Percentiles rank a stretch among this genome's conserved stretches.
phyloP scores from a whole-genome alignment of 2,113 vertebrate species.

The Synodontis membranacea region DNA sequence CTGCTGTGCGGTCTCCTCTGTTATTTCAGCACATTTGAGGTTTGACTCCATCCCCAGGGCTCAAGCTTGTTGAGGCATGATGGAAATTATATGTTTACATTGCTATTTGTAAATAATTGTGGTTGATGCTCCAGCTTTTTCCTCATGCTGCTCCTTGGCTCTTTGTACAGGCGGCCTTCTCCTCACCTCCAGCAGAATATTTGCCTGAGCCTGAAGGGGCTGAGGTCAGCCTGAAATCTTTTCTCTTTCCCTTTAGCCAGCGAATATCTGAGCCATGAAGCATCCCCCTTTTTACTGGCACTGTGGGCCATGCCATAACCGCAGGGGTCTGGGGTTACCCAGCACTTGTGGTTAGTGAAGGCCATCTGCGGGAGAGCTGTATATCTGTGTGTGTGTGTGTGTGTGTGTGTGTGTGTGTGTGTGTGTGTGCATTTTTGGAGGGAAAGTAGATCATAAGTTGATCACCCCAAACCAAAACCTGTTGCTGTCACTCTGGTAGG shows the following conservation, averaged over 20 bases:
- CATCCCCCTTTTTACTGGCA: slow-evolving; percentile 77
- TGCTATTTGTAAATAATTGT: slow-evolving; percentile 51
- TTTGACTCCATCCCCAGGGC: slow-evolving; percentile 33
- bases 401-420: slow-evolving; percentile 25
- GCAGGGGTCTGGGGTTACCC: slow-evolving; percentile 73
- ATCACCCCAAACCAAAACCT: slow-evolving; percentile 75
- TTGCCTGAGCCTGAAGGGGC: slow-evolving; percentile 56
- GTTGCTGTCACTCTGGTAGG: slow-evolving; percentile 76
- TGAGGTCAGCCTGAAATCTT: slow-evolving; percentile 73
- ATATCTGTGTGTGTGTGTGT: slow-evolving; percentile 46
- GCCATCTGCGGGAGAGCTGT: slow-evolving; percentile 72
- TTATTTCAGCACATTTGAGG: slow-evolving; percentile 50
- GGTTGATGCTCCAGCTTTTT: slow-evolving; percentile 36
- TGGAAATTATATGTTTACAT: slow-evolving; percentile 45
- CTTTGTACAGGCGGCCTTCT: slow-evolving; percentile 33
- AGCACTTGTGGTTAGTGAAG: slow-evolving; percentile 71
- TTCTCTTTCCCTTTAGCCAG: slow-evolving; percentile 79
- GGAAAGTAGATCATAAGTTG: slow-evolving; percentile 54
- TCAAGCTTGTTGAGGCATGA: slow-evolving; percentile 33
- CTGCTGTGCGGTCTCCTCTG: slow-evolving; percentile 40
- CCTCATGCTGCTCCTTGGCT: slow-evolving; percentile 30
- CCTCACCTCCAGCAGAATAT: slow-evolving; percentile 37
- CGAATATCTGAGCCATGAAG: slow-evolving; percentile 80
- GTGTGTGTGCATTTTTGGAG: slow-evolving; percentile 36
- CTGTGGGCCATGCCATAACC: slow-evolving; percentile 66